Conservation (phyloP, 2,888 invertebrate genomes). For the Caenorhabditis panamensis region DNA sequence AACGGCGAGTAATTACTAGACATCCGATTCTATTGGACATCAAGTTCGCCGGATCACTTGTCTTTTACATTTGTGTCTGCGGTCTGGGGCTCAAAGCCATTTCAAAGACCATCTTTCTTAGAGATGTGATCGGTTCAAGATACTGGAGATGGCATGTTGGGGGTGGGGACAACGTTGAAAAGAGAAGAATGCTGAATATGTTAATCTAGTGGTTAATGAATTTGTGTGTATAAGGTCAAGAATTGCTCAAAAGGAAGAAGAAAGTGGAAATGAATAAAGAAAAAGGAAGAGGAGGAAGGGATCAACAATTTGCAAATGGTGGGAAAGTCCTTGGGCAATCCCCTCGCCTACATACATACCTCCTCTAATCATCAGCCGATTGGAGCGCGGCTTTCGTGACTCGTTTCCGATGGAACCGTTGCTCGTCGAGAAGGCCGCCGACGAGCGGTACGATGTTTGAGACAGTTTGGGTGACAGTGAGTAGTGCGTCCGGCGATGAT, state of each 20-base stretch:
- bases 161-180: constrained; percentile 5
- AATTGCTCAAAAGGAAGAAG: constrained; percentile 9
- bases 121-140: constrained; percentile 6
- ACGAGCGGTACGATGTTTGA: constrained; percentile 52
- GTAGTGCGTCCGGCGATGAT: constrained; percentile 37
- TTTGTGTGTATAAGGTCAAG: too few species aligned
- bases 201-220: too few species aligned
- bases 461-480: constrained; percentile 58
- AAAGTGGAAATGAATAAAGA: constrained; percentile 9
- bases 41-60: constrained; percentile 20
- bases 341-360: constrained; percentile 49
- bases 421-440: constrained; percentile 52
- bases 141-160: constrained; percentile 8
- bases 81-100: neutral
- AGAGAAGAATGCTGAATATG: too few species aligned
- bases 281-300: constrained; percentile 10
- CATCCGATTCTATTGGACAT: constrained; percentile 3
- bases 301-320: constrained; percentile 39
- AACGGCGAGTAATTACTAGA: constrained; percentile 47
- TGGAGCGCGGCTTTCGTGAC: constrained; percentile 28
- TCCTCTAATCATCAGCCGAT: constrained; percentile 61
- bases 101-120: neutral
- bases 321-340: constrained; percentile 27
- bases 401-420: constrained; percentile 47
- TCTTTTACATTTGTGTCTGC: neutral